These are phyloP conservation scores for Crenuchus spilurus DNA, from an alignment of 2,797 vertebrate species.

Conservation along the genomic window DNA sequence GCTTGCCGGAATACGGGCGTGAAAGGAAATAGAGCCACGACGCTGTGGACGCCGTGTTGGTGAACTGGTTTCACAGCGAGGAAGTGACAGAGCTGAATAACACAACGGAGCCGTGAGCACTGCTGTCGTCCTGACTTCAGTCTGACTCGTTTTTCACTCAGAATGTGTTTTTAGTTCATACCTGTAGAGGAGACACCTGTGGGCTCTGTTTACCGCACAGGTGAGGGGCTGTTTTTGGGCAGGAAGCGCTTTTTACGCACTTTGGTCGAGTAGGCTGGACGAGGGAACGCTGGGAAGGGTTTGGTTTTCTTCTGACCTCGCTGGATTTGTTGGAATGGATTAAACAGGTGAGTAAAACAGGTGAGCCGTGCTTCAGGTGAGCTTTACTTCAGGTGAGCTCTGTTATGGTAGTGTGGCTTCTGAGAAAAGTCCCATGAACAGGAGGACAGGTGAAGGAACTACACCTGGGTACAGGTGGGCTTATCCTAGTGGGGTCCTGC, in stretches of 20 bases:
- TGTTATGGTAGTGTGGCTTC: too few relatives aligned
- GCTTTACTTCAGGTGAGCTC: too few relatives aligned
- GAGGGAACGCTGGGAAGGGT: neutral
- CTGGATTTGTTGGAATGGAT: neutral
- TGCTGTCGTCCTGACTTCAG: too few relatives aligned
- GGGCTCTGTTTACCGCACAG: neutral
- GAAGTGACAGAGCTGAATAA: too few relatives aligned
- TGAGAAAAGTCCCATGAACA: neutral
- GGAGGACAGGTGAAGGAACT: neutral
- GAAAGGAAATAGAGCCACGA: too few relatives aligned
- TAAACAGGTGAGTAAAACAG: constrained; percentile 4
- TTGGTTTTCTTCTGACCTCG: neutral
- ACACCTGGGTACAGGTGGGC: neutral
- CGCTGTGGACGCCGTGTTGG: neutral
- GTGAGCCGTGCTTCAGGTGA: neutral
- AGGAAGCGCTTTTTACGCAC: neutral
- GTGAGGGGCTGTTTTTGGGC: neutral
- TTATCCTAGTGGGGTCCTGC: too few relatives aligned
- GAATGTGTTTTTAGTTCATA: neutral
- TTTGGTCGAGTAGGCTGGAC: neutral
- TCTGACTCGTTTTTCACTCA: too few relatives aligned
- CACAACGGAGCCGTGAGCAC: too few relatives aligned
- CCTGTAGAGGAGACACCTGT: neutral
- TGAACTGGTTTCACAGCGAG: neutral
- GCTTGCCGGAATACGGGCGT: neutral